Evolutionary conservation across 1,140 invertebrate species (phyloP).

Genomic region (Vanessa tameamea): DNA sequence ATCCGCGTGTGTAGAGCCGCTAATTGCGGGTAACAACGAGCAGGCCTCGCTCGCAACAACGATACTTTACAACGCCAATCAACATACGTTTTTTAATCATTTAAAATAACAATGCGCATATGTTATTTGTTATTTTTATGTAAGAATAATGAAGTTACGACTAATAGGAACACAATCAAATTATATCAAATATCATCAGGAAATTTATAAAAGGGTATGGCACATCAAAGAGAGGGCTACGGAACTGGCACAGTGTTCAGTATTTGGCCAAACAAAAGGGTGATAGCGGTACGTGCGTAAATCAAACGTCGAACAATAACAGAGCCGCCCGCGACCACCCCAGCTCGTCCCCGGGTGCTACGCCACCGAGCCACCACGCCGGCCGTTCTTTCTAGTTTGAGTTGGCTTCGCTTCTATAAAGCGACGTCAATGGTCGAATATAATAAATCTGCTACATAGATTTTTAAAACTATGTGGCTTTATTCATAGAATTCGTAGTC

Average conservation of each 20-base stretch:
- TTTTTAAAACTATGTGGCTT: not conserved
- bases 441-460: conserved; percentile 68
- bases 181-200: conserved; percentile 3
- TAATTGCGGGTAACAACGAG: conserved; percentile 74
- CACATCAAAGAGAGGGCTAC: conserved; percentile 27
- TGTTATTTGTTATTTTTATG: not conserved
- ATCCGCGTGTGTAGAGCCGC: conserved; percentile 71
- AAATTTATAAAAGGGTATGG: conserved; percentile 9
- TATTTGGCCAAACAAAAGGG: conserved; percentile 74
- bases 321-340: conserved; percentile 62
- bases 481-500: not conserved
- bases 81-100: conserved; percentile 13
- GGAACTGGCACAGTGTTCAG: conserved; percentile 46
- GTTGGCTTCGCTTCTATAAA: conserved; percentile 50
- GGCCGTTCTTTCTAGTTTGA: conserved; percentile 32
- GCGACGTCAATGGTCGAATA: conserved; percentile 45
- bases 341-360: conserved; percentile 47
- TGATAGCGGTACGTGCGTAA: conserved; percentile 77
- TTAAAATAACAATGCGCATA: conserved; percentile 6
- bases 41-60: conserved; percentile 34
- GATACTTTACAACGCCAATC: conserved; percentile 26
- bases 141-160: not conserved
- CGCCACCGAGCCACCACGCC: conserved; percentile 29
- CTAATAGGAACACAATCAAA: not conserved
- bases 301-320: conserved; percentile 78